Evolutionary conservation across 1,140 invertebrate genomes (phyloP), one percentile per base, ranked within the genome.

Genomic region (Octopus bimaculoides): DNA sequence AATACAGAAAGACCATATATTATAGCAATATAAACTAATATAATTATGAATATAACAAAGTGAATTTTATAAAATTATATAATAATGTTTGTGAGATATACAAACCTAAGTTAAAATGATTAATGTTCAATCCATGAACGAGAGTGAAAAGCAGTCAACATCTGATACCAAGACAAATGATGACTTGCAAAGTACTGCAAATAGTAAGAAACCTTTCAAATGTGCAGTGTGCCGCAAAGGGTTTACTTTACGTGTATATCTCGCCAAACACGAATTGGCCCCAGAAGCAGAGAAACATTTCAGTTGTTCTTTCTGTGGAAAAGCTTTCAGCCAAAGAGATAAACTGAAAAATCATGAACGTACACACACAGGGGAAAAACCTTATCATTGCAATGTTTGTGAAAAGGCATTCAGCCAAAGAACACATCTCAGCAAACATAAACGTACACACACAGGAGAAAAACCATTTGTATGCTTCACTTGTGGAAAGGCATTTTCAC

Each of bases 161-260:
- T 41, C 26, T 41, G 26, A 41, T 41, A 41, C 26, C 1, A 41
- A 41, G 26, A 41, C 26, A 41, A 41, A 41, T 41, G 26, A 41
- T 41, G 26, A 41, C 26, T 41, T 3, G 26, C 26, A 41, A 41
- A 41, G 26, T 41, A 41, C 26, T 41, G 26, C 26, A 41, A 41
- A 41, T 41, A 41, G 26, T 20, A 71, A 93, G 80, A 93, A 94
- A 82, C 95, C 95, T 1, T 94, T 93, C 89, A 92, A 92, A 87
- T 96, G 95, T 86, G 88, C 91, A 0, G 90, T 94, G 77, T 96
- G 95, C 85, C 91, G 95, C 52, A 53, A 52, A 14, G 66, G 66
- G 6, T 71, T 71, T 20, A 71, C 66, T 6, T 20, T 71, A 14
- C 66, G 66, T 1, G 66, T 20, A 17, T 71, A 71, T 20, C 66